phyloP scores from a whole-genome alignment of 2,797 vertebrate genomes.

The Cyclura pinguis region DNA sequence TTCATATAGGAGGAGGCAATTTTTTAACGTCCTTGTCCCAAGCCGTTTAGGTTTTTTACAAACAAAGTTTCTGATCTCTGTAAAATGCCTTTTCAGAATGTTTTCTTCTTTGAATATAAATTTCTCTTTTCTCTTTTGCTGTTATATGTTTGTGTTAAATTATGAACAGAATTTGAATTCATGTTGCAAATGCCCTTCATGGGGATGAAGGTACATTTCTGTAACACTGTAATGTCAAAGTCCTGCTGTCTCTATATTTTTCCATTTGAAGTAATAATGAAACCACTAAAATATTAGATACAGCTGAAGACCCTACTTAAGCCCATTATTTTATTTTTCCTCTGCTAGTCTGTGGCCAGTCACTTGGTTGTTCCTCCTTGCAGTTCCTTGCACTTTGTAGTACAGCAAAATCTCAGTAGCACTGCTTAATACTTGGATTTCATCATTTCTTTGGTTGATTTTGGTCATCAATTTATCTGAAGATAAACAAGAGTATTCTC shows the following conservation, averaged over 20 bases:
- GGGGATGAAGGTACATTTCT: not conserved
- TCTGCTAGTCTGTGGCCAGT: not conserved
- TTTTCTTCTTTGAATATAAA: not conserved
- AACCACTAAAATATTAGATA: not conserved
- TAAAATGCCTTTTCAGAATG: too few species aligned
- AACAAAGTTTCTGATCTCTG: not conserved
- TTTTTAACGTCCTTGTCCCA: too few species aligned
- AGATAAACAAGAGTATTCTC: not conserved
- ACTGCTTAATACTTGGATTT: not conserved
- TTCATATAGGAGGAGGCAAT: too few species aligned
- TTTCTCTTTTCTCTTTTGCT: not conserved
- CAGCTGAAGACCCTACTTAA: not conserved
- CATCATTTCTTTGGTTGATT: not conserved
- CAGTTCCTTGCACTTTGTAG: not conserved
- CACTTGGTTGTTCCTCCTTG: not conserved
- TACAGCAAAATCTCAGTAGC: not conserved
- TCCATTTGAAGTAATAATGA: not conserved
- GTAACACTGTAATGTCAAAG: not conserved
- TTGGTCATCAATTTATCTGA: not conserved
- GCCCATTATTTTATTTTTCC: not conserved
- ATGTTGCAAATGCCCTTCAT: not conserved
- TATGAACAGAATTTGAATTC: not conserved
- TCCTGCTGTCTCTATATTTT: not conserved
- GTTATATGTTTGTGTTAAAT: not conserved
- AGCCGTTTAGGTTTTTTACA: not conserved